These are phyloP conservation scores for Dilophus febrilis DNA, from an alignment of 2,888 invertebrate genomes.

Conservation along the genomic window DNA sequence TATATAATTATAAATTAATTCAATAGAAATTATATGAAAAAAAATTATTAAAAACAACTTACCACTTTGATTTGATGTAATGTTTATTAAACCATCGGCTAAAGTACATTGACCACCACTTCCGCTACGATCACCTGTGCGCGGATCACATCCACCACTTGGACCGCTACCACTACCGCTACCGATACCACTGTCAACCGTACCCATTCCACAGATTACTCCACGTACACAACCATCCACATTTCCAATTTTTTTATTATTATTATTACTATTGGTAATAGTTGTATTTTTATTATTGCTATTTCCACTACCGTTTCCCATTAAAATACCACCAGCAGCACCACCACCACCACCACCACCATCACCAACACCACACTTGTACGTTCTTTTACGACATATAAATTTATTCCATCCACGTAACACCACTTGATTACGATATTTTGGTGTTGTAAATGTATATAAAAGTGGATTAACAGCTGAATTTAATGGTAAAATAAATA, in stretches of 20 bases:
- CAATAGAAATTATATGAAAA: too few species aligned
- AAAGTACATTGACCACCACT: not conserved
- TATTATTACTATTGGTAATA: too few species aligned
- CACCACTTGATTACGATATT: constrained; percentile 37
- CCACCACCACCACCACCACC: not conserved
- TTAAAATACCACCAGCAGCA: not conserved
- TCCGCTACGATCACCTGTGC: not conserved
- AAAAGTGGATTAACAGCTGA: constrained; percentile 47
- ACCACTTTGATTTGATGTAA: too few species aligned
- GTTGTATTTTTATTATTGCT: not conserved
- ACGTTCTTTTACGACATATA: not conserved
- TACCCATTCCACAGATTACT: not conserved
- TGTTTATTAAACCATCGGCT: not conserved
- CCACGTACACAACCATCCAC: too few species aligned
- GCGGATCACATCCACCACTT: not conserved
- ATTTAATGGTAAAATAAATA: constrained; percentile 49
- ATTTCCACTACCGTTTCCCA: not conserved
- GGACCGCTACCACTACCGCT: not conserved
- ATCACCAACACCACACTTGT: not conserved
- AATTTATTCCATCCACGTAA: constrained; percentile 28
- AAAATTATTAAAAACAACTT: too few species aligned
- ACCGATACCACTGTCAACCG: not conserved
- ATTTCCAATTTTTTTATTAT: too few species aligned
- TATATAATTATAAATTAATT: too few species aligned
- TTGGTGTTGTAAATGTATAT: constrained; percentile 50